Evolutionary conservation across 2,113 vertebrate species (phyloP), one percentile per base, ranked within the genome.

Genomic region (Mesembrinibis cayennensis): DNA sequence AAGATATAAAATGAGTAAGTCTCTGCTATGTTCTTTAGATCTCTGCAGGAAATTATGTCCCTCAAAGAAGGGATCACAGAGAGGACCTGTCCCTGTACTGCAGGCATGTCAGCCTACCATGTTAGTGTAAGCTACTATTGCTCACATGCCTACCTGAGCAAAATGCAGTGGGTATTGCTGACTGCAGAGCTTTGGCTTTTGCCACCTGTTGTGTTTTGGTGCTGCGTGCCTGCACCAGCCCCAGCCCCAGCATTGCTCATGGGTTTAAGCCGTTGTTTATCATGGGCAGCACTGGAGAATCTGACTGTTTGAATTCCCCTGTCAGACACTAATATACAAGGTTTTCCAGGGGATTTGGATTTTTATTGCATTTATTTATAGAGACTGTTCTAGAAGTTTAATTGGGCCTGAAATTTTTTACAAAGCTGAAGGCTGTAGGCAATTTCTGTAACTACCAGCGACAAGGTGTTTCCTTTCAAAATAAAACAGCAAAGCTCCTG

Each of bases 301-400:
- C 50, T 36, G 12, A 40, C 3, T 1, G 0, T 65, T 81, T 82
- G 34, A 44, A 74, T 84, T 69, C 47, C 34, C 16, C 15, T 87
- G 87, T 50, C 83, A 77, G 22, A 84, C 36, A 74, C 63, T 49
- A 53, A 93, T 45, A 72, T 69, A 32, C 30, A 82, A 20, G 25
- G 3, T 89, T 96, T 80, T 86, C 45, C 49, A 62, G 23, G 38
- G 55, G 11, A 70, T 59, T 47, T 80, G 26, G 49, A 52, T 80
- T 93, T 90, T 83, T 91, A 82, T 83, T 40, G 45, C 9, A 1
- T 38, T 89, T 70, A 50, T 92, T 96, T 95, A 61, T 77, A 89
- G 80, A 42, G 16, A 63, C 18, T 91, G 32, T 84, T 86, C 66
- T 47, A 72, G 20, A 78, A 58, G 44, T 92, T 91, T 87, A 72